These are phyloP conservation scores for Paralvinella palmiformis DNA, from an alignment of 1,140 invertebrate genomes.

Conservation along the genomic window DNA sequence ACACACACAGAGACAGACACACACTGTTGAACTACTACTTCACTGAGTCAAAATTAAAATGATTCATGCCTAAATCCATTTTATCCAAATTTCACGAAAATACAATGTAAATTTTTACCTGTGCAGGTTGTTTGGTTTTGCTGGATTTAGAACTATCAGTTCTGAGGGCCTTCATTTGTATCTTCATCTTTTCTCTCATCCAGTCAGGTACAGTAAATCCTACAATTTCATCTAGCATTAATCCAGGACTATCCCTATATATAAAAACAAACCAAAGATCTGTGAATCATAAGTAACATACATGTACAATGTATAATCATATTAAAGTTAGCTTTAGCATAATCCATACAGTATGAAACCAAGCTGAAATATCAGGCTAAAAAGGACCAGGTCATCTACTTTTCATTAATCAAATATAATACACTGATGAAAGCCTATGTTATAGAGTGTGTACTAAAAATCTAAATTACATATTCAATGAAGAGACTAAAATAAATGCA, in stretches of 20 bases:
- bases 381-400: background rate
- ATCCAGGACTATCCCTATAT: slow-evolving; percentile 57
- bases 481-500: too few relatives aligned
- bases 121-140: slow-evolving; percentile 5
- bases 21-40: too few relatives aligned
- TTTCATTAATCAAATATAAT: background rate
- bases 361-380: background rate
- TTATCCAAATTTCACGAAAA: too few relatives aligned
- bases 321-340: background rate
- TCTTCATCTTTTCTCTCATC: slow-evolving; percentile 64
- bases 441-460: too few relatives aligned
- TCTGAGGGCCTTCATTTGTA: slow-evolving; percentile 44
- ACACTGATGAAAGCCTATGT: background rate
- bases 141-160: slow-evolving; percentile 37
- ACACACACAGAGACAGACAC: too few relatives aligned
- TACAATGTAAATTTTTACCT: too few relatives aligned
- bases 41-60: too few relatives aligned
- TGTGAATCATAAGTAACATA: background rate
- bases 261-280: background rate
- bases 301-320: background rate
- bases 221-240: slow-evolving; percentile 61
- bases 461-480: too few relatives aligned
- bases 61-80: too few relatives aligned
- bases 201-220: slow-evolving; percentile 68
- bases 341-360: background rate